These are phyloP conservation scores for Chitala chitala DNA, from an alignment of 2,113 vertebrate species.

Conservation along the genomic window DNA sequence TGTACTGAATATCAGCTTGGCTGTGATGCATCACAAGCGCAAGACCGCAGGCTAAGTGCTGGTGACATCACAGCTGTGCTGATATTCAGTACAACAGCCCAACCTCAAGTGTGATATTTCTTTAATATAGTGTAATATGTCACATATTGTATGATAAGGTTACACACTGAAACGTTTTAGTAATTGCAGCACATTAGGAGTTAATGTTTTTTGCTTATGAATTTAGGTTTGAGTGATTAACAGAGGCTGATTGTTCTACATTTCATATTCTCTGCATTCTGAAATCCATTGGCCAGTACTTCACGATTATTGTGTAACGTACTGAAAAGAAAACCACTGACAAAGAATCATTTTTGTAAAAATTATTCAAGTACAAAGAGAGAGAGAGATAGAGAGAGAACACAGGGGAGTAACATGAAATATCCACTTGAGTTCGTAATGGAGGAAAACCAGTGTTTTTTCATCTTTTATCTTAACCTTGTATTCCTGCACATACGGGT, in stretches of 20 bases:
- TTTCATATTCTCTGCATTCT: not conserved
- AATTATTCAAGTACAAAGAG: not conserved
- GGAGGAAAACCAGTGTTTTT: not conserved
- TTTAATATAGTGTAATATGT: too few species aligned
- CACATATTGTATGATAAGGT: too few species aligned
- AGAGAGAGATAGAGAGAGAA: too few species aligned
- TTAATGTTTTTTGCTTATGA: not conserved
- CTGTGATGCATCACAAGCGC: too few species aligned
- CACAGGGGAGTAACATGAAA: not conserved
- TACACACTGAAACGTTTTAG: too few species aligned
- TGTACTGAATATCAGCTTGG: too few species aligned
- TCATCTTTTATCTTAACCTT: not conserved
- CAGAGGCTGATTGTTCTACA: not conserved
- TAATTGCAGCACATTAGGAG: not conserved
- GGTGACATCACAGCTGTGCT: too few species aligned
- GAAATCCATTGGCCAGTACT: not conserved
- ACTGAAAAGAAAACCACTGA: not conserved
- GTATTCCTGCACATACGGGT: slow-evolving; percentile 16
- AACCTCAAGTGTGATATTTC: too few species aligned
- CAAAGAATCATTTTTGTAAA: not conserved
- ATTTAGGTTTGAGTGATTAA: not conserved
- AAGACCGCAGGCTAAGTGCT: too few species aligned
- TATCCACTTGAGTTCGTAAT: not conserved
- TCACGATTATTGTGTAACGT: not conserved
- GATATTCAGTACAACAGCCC: too few species aligned